Evolutionary conservation across 2,797 vertebrate species (phyloP), one percentile per base, ranked within the genome.

Genomic region (Prionace glauca): DNA sequence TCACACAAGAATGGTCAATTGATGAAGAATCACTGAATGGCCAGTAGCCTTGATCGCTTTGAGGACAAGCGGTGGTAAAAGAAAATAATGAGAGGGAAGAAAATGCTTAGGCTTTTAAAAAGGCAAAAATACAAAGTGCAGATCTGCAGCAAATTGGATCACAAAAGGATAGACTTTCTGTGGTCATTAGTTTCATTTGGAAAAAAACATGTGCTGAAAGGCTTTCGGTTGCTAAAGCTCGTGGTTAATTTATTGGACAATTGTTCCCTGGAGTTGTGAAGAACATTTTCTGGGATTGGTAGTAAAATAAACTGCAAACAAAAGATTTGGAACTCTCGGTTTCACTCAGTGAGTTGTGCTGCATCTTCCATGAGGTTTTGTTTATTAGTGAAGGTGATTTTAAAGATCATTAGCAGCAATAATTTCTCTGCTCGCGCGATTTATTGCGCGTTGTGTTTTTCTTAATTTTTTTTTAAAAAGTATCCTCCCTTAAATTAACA

Each of bases 401-500:
- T 77, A 95, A 95, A 95, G 93, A 77, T 56, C 71, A 95, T 95
- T 95, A 72, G 26, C 29, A 95, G 56, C 71, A 77, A 95, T 95
- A 95, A 95, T 95, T 95, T 95, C 26, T 41, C 93, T 95, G 93
- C 45, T 92, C 65, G 4, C 45, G 32, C 77, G 93, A 95, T 95
- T 95, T 95, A 72, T 95, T 22, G 71, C 50, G 24, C 29, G 50
- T 60, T 95, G 69, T 77, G 69, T 32, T 90, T 56, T 50, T 94
- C 50, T 56, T 56, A 56, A 56, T 56, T 94, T 56, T 94, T 56
- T 77, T 88, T 95, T 14, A n/a, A 9, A 94, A 95, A 32, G 93
- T 95, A 26, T 24, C 50, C 45, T 72, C 93, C 93, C 69, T 95
- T 77, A 95, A 72, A 95, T 95, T 95, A 95, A 95, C 93, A 95